Evolutionary conservation across 2,113 vertebrate genomes (phyloP).

Genomic region (Odontesthes bonariensis): DNA sequence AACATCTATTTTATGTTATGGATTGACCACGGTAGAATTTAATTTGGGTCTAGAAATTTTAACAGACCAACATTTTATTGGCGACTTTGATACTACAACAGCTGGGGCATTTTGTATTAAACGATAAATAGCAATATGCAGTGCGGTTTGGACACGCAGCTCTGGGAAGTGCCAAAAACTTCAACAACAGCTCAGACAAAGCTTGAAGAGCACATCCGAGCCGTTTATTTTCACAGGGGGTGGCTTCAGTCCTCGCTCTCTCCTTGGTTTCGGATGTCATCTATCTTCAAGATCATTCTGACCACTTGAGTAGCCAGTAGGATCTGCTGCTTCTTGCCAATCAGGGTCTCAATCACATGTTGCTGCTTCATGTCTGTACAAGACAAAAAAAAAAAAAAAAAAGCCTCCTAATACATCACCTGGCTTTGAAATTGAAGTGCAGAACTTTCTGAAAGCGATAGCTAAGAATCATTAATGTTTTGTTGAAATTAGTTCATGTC

Average conservation of each 20-base stretch:
- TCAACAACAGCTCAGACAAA: slow-evolving; percentile 28
- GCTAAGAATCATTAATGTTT: too few relatives aligned
- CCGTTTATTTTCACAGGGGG: background rate
- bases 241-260: slow-evolving; percentile 89
- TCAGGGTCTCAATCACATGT: slow-evolving; percentile 96
- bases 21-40: background rate
- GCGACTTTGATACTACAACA: slow-evolving; percentile 69
- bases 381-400: slow-evolving; percentile 7
- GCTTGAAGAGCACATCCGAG: slow-evolving; percentile 23
- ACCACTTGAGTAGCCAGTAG: slow-evolving; percentile 95
- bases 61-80: slow-evolving; percentile 80
- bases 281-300: slow-evolving; percentile 98
- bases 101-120: slow-evolving; percentile 69
- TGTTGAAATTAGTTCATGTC: background rate
- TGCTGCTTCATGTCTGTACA: slow-evolving; percentile 95
- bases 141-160: slow-evolving; percentile 62
- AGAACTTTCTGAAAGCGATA: too few relatives aligned
- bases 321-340: slow-evolving; percentile 98
- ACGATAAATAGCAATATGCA: slow-evolving; percentile 83
- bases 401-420: background rate
- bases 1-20: too few relatives aligned
- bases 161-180: slow-evolving; percentile 66
- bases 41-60: slow-evolving; percentile 9
- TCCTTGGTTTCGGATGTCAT: slow-evolving; percentile 94
- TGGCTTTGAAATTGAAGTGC: background rate